Percentiles rank a stretch among this genome's conserved stretches.
Conservation (phyloP, 2,888 invertebrate species). For the Drosophila mercatorum region DNA sequence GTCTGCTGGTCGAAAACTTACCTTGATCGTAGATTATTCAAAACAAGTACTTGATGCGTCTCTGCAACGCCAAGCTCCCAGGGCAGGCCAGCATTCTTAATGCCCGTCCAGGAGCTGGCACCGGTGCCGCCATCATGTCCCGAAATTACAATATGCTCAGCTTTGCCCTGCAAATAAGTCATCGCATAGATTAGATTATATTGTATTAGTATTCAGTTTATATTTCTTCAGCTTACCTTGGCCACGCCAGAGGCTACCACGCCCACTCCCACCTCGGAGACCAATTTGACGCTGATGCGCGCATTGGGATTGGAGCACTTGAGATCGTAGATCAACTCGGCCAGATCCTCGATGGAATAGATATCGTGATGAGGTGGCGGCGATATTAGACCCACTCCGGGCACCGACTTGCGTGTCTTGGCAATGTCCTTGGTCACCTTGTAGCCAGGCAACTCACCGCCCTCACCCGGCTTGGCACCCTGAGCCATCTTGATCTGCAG, state of each 20-base stretch:
- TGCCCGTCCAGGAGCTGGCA: conserved; percentile 99
- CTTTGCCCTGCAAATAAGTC: conserved; percentile 90
- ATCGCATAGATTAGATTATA: not conserved
- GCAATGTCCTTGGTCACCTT: conserved; percentile 98
- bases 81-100: conserved; percentile 98
- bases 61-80: conserved; percentile 99
- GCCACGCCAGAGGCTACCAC: conserved; percentile 99
- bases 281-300: conserved; percentile 98
- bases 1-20: conserved; percentile 77
- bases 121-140: conserved; percentile 99
- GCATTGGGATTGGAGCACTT: conserved; percentile 98
- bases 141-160: conserved; percentile 99
- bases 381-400: conserved; percentile 98
- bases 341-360: conserved; percentile 99
- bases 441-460: conserved; percentile 96
- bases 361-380: conserved; percentile 99
- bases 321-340: conserved; percentile 98
- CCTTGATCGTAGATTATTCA: conserved; percentile 95
- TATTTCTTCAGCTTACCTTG: conserved; percentile 87
- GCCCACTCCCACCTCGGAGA: conserved; percentile 99
- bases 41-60: conserved; percentile 97
- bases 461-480: conserved; percentile 99
- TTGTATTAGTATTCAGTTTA: too few relatives aligned
- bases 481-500: conserved; percentile 99
- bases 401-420: conserved; percentile 96